A percentile compares a stretch with the other conserved stretches of the same genome.
Conservation (phyloP, 2,888 invertebrate species). For the Amblyjoppa fuscipennis region DNA sequence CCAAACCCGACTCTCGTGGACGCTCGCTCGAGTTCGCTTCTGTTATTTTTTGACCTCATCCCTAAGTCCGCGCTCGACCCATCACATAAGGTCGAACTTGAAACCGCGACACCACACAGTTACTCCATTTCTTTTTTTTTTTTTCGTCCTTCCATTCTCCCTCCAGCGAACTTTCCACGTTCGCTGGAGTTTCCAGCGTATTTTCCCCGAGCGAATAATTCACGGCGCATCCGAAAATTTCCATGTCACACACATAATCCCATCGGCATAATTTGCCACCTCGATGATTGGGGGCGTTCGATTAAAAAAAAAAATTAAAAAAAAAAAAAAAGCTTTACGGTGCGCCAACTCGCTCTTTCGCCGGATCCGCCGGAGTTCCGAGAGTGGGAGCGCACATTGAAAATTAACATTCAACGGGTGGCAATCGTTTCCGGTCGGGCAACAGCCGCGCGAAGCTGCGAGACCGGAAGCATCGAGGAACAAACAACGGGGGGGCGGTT, state of each 20-base stretch:
- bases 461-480: constrained; percentile 59
- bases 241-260: neutral
- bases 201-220: neutral
- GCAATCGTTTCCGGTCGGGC: constrained; percentile 53
- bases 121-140: neutral
- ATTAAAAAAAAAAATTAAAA: neutral
- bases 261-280: constrained; percentile 4
- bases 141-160: neutral
- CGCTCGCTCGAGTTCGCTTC: neutral
- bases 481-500: constrained; percentile 67
- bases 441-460: constrained; percentile 40
- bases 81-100: neutral
- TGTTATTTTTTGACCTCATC: neutral
- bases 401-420: constrained; percentile 65
- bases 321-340: neutral
- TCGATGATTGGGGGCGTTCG: neutral
- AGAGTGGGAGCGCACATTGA: constrained; percentile 22
- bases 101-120: neutral
- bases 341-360: neutral
- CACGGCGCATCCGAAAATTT: neutral
- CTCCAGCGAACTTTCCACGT: neutral
- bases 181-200: neutral
- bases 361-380: neutral
- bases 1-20: neutral
- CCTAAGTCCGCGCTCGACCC: neutral